A percentile compares a stretch with the other conserved stretches of the same genome.
Conservation (phyloP, 2,888 invertebrate genomes). For the Lacanobia oleracea region DNA sequence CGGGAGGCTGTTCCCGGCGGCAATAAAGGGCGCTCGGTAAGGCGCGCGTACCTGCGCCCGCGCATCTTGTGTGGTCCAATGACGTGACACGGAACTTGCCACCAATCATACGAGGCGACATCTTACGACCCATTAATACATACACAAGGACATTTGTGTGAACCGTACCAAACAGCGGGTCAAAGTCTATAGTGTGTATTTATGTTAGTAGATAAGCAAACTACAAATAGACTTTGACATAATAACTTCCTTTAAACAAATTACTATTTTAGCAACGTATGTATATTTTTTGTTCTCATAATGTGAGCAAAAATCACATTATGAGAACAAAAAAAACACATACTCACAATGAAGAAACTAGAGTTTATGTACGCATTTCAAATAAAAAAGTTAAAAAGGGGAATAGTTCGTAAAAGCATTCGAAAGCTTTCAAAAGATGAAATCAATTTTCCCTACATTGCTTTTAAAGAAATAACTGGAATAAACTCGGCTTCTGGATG, state of each 20-base stretch:
- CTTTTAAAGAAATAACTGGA: not conserved
- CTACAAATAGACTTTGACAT: constrained; percentile 18
- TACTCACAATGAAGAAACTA: not conserved
- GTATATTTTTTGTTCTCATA: constrained; percentile 1
- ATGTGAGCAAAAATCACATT: not conserved
- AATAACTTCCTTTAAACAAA: constrained; percentile 34
- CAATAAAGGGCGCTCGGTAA: constrained; percentile 57
- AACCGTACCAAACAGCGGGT: constrained; percentile 40
- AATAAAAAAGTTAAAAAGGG: not conserved
- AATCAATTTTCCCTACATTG: not conserved
- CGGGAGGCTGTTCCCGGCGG: constrained; percentile 49
- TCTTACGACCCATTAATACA: constrained; percentile 50
- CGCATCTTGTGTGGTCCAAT: constrained; percentile 80
- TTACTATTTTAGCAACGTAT: not conserved
- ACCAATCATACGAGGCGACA: constrained; percentile 54
- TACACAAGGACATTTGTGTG: constrained; percentile 47
- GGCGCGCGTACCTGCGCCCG: constrained; percentile 74
- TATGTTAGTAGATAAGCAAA: constrained; percentile 32
- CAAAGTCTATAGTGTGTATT: constrained; percentile 44
- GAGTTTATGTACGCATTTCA: not conserved
- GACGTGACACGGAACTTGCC: constrained; percentile 62
- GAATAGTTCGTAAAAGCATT: not conserved
- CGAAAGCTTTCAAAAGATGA: not conserved
- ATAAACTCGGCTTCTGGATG: no score
- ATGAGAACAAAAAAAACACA: not conserved